Evolutionary conservation across 1,140 invertebrate species (phyloP).

Genomic region (Drosophila quadrilineata): DNA sequence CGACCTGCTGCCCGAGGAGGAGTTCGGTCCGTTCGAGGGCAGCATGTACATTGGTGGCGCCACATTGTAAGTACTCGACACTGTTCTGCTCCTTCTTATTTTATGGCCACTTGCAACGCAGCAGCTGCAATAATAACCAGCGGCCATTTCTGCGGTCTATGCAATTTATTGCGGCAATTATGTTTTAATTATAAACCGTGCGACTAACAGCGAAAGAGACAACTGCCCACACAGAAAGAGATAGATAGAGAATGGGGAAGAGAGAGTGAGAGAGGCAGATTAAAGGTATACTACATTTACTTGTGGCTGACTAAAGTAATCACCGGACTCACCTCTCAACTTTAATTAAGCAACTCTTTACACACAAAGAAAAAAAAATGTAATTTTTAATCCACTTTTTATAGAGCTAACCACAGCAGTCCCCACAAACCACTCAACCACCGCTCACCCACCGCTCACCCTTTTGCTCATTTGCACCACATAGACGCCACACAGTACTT

Average conservation of each 20-base stretch:
- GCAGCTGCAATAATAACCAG: slow-evolving; percentile 57
- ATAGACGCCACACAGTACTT: slow-evolving; percentile 6
- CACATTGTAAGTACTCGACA: slow-evolving; percentile 86
- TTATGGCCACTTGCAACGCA: slow-evolving; percentile 56
- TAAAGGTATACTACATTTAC: no score
- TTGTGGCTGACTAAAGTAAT: not conserved
- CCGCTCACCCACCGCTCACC: not conserved
- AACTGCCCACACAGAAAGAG: slow-evolving; percentile 2
- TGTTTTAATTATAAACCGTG: slow-evolving; percentile 76
- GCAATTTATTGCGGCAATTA: slow-evolving; percentile 78
- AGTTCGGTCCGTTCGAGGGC: slow-evolving; percentile 95
- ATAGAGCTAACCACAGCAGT: not conserved
- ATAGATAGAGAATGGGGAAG: slow-evolving; percentile 21
- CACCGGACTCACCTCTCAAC: not conserved
- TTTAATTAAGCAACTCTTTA: slow-evolving; percentile 15
- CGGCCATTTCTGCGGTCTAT: slow-evolving; percentile 47
- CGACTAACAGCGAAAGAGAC: slow-evolving; percentile 57
- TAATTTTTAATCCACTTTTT: slow-evolving; percentile 1
- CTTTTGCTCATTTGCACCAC: slow-evolving; percentile 2
- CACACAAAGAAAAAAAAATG: no score
- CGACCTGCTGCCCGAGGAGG: slow-evolving; percentile 90
- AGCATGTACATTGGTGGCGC: slow-evolving; percentile 96
- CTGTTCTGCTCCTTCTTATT: slow-evolving; percentile 12
- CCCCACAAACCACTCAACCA: not conserved
- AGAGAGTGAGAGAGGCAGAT: slow-evolving; percentile 1